Base-by-base conservation (phyloP, 2,797 vertebrate species). In the Rhincodon typus region DNA sequence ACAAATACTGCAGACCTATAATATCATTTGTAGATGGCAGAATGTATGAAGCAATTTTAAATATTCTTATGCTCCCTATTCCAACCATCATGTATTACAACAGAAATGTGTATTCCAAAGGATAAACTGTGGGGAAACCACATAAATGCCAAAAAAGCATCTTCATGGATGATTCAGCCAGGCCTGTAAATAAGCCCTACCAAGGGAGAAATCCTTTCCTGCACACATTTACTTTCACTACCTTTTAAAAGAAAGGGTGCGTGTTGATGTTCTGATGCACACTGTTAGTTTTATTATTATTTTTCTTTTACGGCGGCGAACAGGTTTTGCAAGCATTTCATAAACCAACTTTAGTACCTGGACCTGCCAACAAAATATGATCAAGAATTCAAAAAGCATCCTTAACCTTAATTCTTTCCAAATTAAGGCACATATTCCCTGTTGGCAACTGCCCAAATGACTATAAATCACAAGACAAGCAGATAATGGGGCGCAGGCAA, bases 11-110 rank as follows among this genome's bases (percentile, higher is more conserved):
- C 5, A 46, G 21, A 23, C 38, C 38, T 42, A 42, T 19, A 46
- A 46, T 2, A 19, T 46, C 25, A 8, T 23, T 84, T 7, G 6
- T 8, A 84, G 82, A 38, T 46, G 82, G 38, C 42, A 46, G 82
- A 84, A 84, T 69, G 21, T 42, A 69, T 12, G 7, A 93, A 93
- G 66, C 90, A 69, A 93, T 93, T 67, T 38, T 93, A 93, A 93
- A 93, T 25, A n/a, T 50, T 67, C 62, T 4, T 27, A 67, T 13
- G 21, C 38, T 69, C 38, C 8, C 90, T 21, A 93, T 69, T 93
- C 66, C 21, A 93, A 42, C 66, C n/a, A 42, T 38, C 67, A 93
- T 42, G 19, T 67, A 84, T 23, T 17, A 66, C 15, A 69, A 67
- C n/a, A 93, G 53, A 66, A 69, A 67, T 93, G 19, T n/a, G n/a